Base-by-base conservation (phyloP, 2,888 invertebrate species). In the Drosophila percnosoma region DNA sequence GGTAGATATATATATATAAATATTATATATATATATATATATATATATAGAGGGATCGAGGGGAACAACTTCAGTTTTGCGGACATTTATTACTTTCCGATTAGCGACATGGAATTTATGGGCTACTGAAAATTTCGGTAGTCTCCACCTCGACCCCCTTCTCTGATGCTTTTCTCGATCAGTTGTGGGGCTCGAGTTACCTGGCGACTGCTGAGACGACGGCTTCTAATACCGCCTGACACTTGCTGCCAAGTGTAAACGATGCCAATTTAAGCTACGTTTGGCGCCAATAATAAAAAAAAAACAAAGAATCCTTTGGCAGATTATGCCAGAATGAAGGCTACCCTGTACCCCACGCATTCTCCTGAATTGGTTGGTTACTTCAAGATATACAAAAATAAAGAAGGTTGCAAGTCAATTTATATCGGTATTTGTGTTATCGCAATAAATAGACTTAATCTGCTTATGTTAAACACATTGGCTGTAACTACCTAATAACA, bases 51-150 rank as follows among this genome's bases (percentile, higher is more conserved):
- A 45, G 33, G 31, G 36, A 27, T 42, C 33, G n/a, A 21, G 13
- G 34, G 52, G 13, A 21, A 48, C 58, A 27, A 54, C 69, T 63
- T 73, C 73, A 68, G 74, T 68, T 68, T 69, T 60, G 69, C 65
- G 78, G 90, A 80, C 78, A 72, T 82, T 88, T 83, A 82, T 88
- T 78, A 78, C 80, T 75, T 83, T 78, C 55, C 78, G 90, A 90
- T 87, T 86, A 88, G 90, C 87, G 80, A 73, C 67, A 88, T 73
- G 90, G 90, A 87, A 87, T 87, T 87, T 88, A 57, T 80, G 75
- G 40, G 87, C 87, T 87, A 87, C 90, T 71, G 90, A 87, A 90
- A 72, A 65, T 80, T 71, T 77, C 33, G 55, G 57, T 52, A 49
- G 29, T 42, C 24, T 8, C 42, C 49, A 24, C n/a, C 5, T 38